Evolutionary conservation across 37 sponge, comb jelly and placozoan genomes (phyloP), one percentile per base, ranked within the genome.

Genomic region (Amphimedon queenslandica): DNA sequence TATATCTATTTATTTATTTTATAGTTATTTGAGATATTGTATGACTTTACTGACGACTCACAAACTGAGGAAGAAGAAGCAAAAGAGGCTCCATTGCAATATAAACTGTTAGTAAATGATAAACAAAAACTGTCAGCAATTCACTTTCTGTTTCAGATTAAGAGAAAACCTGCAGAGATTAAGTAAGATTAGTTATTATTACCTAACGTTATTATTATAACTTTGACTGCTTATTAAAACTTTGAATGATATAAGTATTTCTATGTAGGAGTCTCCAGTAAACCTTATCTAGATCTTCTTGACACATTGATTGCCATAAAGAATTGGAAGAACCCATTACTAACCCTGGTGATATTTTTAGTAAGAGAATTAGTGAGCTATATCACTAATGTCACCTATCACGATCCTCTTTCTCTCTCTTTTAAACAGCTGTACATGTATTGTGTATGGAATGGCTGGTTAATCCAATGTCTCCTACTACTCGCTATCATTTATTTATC

Each of bases 401-500:
- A 63, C 25, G 64, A 29, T 63, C 28, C 65, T 40, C 55, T 64
- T 20, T 40, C 53, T 65, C 77, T 66, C 66, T 28, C 77, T 18
- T 47, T 18, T 42, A 34, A 42, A 6, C 61, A 90, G 90, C 41
- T 84, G 10, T 84, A 80, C 63, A 80, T 90, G 82, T 84, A 84
- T 66, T 80, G 85, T 68, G 83, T 90, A 66, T 90, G 91, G 91
- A 73, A 58, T 57, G 91, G 91, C 21, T 85, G 87, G 87, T 11
- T 85, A 47, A 33, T 90, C 5, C 75, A 70, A 13, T 55, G 85
- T 58, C 27, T 81, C 1, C 71, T 85, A 38, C 58, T 90, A 18
- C 23, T 82, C 0, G 63, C 63, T 40, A 64, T 90, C 66, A 34
- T 72, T 43, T 66, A 75, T 41, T 78, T 90, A 39, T 42, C 85